Percentiles rank a stretch among this genome's conserved stretches.
Conservation (phyloP, 2,113 vertebrate species). For the Suricata suricatta region DNA sequence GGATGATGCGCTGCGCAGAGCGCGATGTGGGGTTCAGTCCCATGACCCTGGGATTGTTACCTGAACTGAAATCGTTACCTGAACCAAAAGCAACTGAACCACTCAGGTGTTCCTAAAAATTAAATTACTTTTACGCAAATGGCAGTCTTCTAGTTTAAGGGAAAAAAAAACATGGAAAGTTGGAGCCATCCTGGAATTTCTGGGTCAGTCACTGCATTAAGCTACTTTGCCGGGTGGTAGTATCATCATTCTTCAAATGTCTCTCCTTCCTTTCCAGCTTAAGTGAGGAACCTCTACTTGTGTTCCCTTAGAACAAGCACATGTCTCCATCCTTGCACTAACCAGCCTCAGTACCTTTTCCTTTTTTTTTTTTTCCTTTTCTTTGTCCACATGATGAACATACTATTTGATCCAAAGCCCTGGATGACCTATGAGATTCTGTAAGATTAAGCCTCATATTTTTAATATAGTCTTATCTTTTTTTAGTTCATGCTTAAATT, state of each 20-base stretch:
- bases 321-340: too few relatives aligned
- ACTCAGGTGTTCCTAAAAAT: background rate
- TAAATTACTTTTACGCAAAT: background rate
- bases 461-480: conserved; percentile 6
- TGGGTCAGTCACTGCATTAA: background rate
- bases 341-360: background rate
- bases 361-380: background rate
- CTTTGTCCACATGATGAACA: background rate
- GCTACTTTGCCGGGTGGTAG: background rate
- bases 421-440: background rate
- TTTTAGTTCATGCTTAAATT: background rate
- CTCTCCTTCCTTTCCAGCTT: background rate
- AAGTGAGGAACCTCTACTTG: background rate
- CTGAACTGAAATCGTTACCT: too few relatives aligned
- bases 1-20: too few relatives aligned
- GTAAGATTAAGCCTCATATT: background rate
- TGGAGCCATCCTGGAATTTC: background rate
- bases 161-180: background rate
- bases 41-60: too few relatives aligned
- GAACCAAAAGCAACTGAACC: too few relatives aligned
- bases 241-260: background rate
- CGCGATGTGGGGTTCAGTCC: too few relatives aligned
- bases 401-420: background rate
- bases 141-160: background rate
- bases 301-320: background rate